Percentiles rank a stretch among this genome's conserved stretches.
Conservation (phyloP, 1,140 invertebrate species). For the Battus philenor region DNA sequence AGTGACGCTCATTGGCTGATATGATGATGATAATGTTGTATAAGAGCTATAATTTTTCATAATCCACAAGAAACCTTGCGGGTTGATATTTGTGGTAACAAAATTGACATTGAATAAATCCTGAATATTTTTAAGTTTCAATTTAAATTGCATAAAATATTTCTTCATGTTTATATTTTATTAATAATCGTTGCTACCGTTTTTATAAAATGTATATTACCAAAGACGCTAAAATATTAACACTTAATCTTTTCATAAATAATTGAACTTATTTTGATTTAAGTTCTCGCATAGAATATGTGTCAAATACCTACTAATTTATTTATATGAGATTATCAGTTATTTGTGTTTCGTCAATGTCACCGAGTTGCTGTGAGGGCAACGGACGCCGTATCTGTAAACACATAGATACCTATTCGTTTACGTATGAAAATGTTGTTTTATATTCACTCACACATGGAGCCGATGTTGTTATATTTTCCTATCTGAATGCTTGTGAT, state of each 20-base stretch:
- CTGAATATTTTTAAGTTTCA: too few relatives aligned
- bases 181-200: too few relatives aligned
- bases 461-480: constrained; percentile 23
- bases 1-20: too few relatives aligned
- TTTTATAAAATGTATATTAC: too few relatives aligned
- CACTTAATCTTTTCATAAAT: too few relatives aligned
- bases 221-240: too few relatives aligned
- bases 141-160: too few relatives aligned
- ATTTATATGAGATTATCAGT: constrained; percentile 57
- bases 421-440: constrained; percentile 34
- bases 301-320: constrained; percentile 43
- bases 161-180: too few relatives aligned
- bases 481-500: constrained; percentile 17
- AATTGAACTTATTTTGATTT: constrained; percentile 17
- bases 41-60: too few relatives aligned
- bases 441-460: constrained; percentile 25
- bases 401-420: constrained; percentile 38
- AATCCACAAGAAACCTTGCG: background rate
- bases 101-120: too few relatives aligned
- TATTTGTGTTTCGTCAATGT: constrained; percentile 69
- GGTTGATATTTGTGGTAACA: too few relatives aligned
- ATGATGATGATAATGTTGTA: too few relatives aligned
- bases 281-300: constrained; percentile 21
- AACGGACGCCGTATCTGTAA: constrained; percentile 65
- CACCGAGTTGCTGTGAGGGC: constrained; percentile 67